Evolutionary conservation across 2,113 vertebrate species (phyloP), one percentile per base, ranked within the genome.

Genomic region (Thamnophis sirtalis): DNA sequence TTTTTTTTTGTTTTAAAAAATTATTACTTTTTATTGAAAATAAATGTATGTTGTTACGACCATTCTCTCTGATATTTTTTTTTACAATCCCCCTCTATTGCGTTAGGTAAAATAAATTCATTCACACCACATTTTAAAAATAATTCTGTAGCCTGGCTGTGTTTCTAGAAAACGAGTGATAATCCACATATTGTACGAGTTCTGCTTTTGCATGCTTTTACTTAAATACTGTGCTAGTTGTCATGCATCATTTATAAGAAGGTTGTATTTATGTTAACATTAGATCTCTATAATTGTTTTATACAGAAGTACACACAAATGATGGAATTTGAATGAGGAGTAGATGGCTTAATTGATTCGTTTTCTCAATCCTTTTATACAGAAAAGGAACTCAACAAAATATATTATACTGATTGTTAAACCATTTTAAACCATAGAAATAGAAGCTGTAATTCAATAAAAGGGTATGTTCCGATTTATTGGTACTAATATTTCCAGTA

Each of bases 191-290:
- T 50, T 48, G 86, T 28, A 38, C 60, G n/a, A 28, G 19, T 24
- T 91, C 91, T 80, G 95, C 91, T 5, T 28, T 13, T 96, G 98
- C 99, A 98, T 99, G 99, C 98, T 96, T 97, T 97, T 98, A 96
- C 98, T 97, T 98, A 98, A 97, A 97, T 93, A 95, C 95, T 95
- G 97, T 80, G 97, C 97, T 97, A 97, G 96, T 0, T 96, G 98
- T 97, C 98, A 98, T 99, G 99, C 98, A 98, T 96, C 98, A 98
- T 95, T 97, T 98, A 53, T 95, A 97, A 96, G 97, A 96, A 96
- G 84, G 96, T 89, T 92, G 84, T 96, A 96, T 97, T 97, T 97
- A 95, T 89, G 80, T 96, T 96, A 97, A 96, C 93, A 80, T 80
- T 80, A 95, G 98, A 98, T 97, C 98, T 93, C 91, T 93, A 96